These are phyloP conservation scores for Acanthurus lineatus DNA, from an alignment of 2,797 vertebrate genomes.

Conservation along the genomic window DNA sequence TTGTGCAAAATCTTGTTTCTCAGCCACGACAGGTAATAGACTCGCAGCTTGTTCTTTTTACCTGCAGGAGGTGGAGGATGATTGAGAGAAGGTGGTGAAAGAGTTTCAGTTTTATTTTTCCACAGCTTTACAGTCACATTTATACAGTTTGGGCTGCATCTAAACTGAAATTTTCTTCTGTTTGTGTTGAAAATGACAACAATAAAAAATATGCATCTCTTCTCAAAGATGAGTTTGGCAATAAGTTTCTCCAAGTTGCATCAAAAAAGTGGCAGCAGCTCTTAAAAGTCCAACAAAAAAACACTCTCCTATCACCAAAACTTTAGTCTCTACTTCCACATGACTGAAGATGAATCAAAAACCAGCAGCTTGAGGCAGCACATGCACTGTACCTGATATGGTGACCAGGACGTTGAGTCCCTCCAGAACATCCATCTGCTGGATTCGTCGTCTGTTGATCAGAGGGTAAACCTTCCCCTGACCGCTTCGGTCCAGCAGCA, in stretches of 20 bases:
- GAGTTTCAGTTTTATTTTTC: not conserved
- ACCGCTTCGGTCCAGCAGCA: constrained; percentile 92
- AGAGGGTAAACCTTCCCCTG: constrained; percentile 93
- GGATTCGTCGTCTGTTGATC: constrained; percentile 91
- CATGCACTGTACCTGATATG: constrained; percentile 86
- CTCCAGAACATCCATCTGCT: constrained; percentile 95
- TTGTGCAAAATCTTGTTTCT: constrained; percentile 96
- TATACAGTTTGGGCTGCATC: too few species aligned
- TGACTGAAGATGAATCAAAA: not conserved
- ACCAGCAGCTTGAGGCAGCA: not conserved
- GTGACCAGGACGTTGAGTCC: constrained; percentile 94
- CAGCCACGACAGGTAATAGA: constrained; percentile 95
- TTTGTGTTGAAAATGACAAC: too few species aligned
- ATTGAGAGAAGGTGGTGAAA: not conserved
- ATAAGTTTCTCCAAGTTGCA: not conserved
- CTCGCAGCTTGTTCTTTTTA: constrained; percentile 93
- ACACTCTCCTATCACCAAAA: not conserved
- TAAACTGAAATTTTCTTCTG: too few species aligned
- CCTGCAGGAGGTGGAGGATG: constrained; percentile 67
- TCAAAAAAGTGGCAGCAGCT: not conserved
- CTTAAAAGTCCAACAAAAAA: not conserved
- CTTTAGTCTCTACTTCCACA: not conserved
- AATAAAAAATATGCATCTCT: not conserved
- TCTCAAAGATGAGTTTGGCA: not conserved
- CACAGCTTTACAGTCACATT: not conserved